Percentiles rank a stretch among this genome's conserved stretches.
These are phyloP conservation scores for Drosophila erecta DNA, from an alignment of 1,140 invertebrate genomes.

Conservation along the genomic window DNA sequence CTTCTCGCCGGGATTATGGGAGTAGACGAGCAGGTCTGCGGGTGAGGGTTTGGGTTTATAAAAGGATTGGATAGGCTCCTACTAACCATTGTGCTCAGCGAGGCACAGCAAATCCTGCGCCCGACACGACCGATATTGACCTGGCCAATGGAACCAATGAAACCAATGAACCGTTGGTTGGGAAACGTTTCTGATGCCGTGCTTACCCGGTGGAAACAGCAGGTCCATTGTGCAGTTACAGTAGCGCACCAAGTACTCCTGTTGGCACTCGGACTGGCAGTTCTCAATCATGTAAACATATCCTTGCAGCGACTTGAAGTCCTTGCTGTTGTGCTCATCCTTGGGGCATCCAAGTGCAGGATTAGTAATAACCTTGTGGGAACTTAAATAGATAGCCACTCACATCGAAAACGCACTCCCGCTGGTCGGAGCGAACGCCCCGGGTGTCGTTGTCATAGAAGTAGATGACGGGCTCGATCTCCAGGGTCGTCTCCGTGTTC, in stretches of 20 bases:
- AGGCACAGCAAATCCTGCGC: slow-evolving; percentile 72
- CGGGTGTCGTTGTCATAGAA: slow-evolving; percentile 76
- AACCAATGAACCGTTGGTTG: slow-evolving; percentile 4
- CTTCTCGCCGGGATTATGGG: slow-evolving; percentile 66
- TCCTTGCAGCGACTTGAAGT: slow-evolving; percentile 69
- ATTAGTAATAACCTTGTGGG: not conserved
- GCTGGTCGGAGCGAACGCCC: slow-evolving; percentile 60
- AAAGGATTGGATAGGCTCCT: not conserved
- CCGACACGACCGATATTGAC: slow-evolving; percentile 67
- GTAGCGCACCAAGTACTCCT: slow-evolving; percentile 75
- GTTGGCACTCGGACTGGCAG: slow-evolving; percentile 80
- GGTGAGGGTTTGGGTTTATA: slow-evolving; percentile 1
- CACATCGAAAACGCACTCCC: slow-evolving; percentile 78
- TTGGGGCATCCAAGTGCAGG: slow-evolving; percentile 8
- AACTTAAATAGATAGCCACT: slow-evolving; percentile 8
- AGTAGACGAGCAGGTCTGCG: slow-evolving; percentile 56
- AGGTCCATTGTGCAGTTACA: slow-evolving; percentile 83
- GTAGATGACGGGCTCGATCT: slow-evolving; percentile 75
- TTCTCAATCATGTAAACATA: slow-evolving; percentile 82
- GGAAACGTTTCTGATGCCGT: slow-evolving; percentile 17
- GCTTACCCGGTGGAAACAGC: slow-evolving; percentile 82
- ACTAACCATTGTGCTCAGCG: slow-evolving; percentile 70
- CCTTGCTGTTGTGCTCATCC: slow-evolving; percentile 62
- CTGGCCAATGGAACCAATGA: slow-evolving; percentile 34
- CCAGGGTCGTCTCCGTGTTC: slow-evolving; percentile 65